Evolutionary conservation across 2,797 vertebrate genomes (phyloP), one percentile per base, ranked within the genome.

Genomic region (Enteromius afrohamiltoni): DNA sequence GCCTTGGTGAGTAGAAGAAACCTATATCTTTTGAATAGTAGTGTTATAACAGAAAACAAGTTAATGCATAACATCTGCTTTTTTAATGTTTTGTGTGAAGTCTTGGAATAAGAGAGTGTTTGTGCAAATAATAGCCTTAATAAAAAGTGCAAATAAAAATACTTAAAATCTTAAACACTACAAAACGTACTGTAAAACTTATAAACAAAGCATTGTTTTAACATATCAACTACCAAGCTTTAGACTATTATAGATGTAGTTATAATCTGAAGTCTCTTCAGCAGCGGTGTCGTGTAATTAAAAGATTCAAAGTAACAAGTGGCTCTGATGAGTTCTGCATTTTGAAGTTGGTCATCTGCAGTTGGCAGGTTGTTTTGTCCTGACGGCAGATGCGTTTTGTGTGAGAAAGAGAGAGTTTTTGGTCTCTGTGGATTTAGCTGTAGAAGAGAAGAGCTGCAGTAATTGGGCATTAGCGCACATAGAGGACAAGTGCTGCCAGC

Each of bases 401-500:
- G 74, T 26, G 67, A 62, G 73, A 60, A 19, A 37, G 42, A 74
- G 42, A 53, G 53, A 34, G 82, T 6, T 79, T 37, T 51, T 26
- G 55, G 62, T 71, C 34, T 58, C 55, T 67, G 69, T 84, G 37
- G n/a, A n/a, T 80, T n/a, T 83, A 69, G 51, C 58, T 21, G 64
- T 34, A 34, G 34, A 68, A 64, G 5, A 70, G 47, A n/a, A 62
- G 62, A 26, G 42, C 49, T 19, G 42, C 78, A 69, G 76, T 83
- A 83, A 80, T 77, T 85, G 79, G 76, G 70, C 80, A 85, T 88
- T 85, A 87, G 55, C 51, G 21, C 79, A 58, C 62, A 53, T 51
- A 49, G 67, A 84, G 77, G 58, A 79, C 81, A 71, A 82, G 83
- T 79, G 84, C n/a, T 10, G 68, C 62, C 80, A 86, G 84, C 83